Evolutionary conservation across 2,113 vertebrate genomes (phyloP), one percentile per base, ranked within the genome.

Genomic region (Micronycteris hirsuta): DNA sequence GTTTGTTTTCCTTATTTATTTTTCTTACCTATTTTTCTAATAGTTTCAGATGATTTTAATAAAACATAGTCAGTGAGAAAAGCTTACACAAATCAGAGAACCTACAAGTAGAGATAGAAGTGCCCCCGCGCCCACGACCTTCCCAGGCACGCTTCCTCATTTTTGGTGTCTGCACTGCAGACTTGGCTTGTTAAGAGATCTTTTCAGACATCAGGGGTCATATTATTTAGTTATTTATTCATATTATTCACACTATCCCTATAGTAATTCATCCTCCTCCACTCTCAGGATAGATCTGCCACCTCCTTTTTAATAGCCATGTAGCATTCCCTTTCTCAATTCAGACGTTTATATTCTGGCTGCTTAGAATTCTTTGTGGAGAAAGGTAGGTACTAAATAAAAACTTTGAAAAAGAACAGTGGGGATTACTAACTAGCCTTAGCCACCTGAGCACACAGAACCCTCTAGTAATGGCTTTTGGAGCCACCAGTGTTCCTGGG

Each of bases 401-500:
- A 61, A 77, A 36, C 38, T 71, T 77, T 89, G n/a, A 33, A 33
- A 68, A 68, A 76, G 56, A 28, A 28, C 7, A 11, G 68, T 47
- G 5, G 49, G 3, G 17, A 31, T 86, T 36, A 56, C 61, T 22
- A 56, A 31, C 73, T 49, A 41, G 20, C 7, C 31, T 5, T 17
- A 31, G 43, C 28, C 74, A 36, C 13, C 61, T 90, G 61, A 71
- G 33, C 68, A 73, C 41, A 41, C 5, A 26, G 68, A 78, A 31
- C 22, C 31, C 13, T 22, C 33, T 22, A 54, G 36, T 74, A 38
- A 92, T 58, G 95, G 93, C 68, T 95, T 97, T 63, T 71, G 74
- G 86, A 96, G 89, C 61, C 93, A 84, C 78, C 67, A 65, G 36
- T 45, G 95, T 98, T 96, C 74, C 94, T 52, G 63, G 94, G 95